Conservation (phyloP, 2,113 vertebrate species). For the Echinops telfairi region DNA sequence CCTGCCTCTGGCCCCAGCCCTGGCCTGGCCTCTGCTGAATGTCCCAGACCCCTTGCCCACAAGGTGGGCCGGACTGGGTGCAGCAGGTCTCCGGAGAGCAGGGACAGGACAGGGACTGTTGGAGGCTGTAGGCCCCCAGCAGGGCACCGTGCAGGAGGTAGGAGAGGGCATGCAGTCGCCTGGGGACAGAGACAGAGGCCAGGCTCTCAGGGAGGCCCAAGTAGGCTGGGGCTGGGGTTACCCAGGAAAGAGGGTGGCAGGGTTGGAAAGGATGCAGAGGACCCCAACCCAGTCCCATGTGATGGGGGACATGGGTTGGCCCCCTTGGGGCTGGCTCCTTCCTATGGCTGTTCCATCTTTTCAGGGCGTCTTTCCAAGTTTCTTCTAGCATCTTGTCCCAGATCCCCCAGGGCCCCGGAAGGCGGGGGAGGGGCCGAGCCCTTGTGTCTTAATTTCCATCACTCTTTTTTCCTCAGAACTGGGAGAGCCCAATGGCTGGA, state of each 20-base stretch:
- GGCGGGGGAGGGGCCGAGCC: no score
- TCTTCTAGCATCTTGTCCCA: no score
- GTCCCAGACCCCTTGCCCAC: neutral
- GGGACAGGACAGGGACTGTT: conserved; percentile 63
- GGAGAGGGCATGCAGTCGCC: conserved; percentile 84
- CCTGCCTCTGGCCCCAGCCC: neutral
- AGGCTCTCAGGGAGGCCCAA: conserved; percentile 58
- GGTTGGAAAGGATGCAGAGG: neutral
- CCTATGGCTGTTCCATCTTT: no score
- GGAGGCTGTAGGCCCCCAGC: conserved; percentile 72
- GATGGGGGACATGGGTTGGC: neutral
- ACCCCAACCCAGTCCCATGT: neutral
- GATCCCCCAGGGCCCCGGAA: no score
- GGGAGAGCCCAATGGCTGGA: no score
- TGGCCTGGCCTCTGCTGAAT: neutral
- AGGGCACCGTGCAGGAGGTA: conserved; percentile 85
- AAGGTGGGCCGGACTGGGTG: neutral
- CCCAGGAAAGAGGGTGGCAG: conserved; percentile 2
- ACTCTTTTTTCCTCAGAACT: no score
- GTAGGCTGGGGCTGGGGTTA: conserved; percentile 31
- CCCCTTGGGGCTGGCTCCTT: neutral
- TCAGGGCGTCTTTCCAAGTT: no score
- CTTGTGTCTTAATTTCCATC: no score
- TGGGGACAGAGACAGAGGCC: conserved; percentile 80
- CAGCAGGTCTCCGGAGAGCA: neutral